Conservation (phyloP, 2,797 vertebrate genomes). For the Trematomus bernacchii region DNA sequence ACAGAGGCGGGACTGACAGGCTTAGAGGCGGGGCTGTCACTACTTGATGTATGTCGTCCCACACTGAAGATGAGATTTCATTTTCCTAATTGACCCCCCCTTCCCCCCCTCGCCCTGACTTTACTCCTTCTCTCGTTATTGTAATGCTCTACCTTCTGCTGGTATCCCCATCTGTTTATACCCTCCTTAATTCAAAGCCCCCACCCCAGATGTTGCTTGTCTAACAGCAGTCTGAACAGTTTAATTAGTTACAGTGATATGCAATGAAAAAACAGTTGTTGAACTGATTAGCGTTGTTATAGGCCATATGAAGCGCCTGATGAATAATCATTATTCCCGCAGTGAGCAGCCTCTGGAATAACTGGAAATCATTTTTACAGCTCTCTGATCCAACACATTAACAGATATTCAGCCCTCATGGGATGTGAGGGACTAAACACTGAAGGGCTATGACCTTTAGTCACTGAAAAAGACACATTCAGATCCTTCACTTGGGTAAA, state of each 20-base stretch:
- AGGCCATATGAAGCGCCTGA: conserved; percentile 40
- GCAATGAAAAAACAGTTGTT: conserved; percentile 51
- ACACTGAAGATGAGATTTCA: conserved; percentile 86
- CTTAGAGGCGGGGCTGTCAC: conserved; percentile 86
- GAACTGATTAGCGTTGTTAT: conserved; percentile 83
- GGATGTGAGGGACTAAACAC: not conserved
- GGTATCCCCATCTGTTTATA: not conserved
- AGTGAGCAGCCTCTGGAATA: not conserved
- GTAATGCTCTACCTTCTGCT: conserved; percentile 48
- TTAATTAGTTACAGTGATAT: conserved; percentile 74
- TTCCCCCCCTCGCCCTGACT: conserved; percentile 7
- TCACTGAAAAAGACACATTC: too few relatives aligned
- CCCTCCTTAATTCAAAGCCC: conserved; percentile 4
- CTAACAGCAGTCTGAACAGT: conserved; percentile 59
- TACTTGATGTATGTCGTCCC: conserved; percentile 83
- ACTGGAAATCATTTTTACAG: not conserved
- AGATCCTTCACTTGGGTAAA: too few relatives aligned
- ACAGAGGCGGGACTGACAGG: conserved; percentile 76
- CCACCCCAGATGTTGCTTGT: conserved; percentile 51
- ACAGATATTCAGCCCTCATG: not conserved
- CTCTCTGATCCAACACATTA: not conserved
- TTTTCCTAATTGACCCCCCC: conserved; percentile 86
- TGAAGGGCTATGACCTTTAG: not conserved
- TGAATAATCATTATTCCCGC: conserved; percentile 34
- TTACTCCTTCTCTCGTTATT: conserved; percentile 40